A percentile compares a stretch with the other conserved stretches of the same genome.
Conservation (phyloP, 2,797 vertebrate species). For the Sebastes matsubarae region DNA sequence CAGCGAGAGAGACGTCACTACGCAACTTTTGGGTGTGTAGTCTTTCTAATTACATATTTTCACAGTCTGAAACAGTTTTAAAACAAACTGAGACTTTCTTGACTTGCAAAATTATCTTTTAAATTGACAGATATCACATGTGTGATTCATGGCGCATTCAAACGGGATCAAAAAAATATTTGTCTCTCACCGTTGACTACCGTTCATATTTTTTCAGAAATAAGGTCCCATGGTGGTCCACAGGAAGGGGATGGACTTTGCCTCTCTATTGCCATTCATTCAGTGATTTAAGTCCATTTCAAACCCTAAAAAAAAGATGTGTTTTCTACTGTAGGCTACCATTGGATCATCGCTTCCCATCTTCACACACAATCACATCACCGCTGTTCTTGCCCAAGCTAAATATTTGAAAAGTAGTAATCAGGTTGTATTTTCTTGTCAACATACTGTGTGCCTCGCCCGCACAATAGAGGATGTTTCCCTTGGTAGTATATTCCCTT, state of each 20-base stretch:
- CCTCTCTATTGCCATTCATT: background rate
- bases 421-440: background rate
- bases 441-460: background rate
- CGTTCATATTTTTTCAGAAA: accelerated
- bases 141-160: no score
- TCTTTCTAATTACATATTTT: no score
- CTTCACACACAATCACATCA: background rate
- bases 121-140: no score
- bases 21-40: no score
- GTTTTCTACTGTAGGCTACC: background rate
- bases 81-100: no score
- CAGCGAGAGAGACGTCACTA: no score
- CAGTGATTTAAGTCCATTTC: background rate
- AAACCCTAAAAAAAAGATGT: background rate
- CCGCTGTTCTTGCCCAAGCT: background rate
- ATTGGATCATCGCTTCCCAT: background rate
- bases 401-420: background rate
- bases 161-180: no score
- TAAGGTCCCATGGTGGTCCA: no score
- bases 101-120: no score
- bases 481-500: background rate
- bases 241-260: no score
- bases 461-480: background rate
- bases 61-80: no score
- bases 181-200: no score